Base-by-base conservation (phyloP, 2,797 vertebrate genomes). In the Hoplostethus mediterraneus region DNA sequence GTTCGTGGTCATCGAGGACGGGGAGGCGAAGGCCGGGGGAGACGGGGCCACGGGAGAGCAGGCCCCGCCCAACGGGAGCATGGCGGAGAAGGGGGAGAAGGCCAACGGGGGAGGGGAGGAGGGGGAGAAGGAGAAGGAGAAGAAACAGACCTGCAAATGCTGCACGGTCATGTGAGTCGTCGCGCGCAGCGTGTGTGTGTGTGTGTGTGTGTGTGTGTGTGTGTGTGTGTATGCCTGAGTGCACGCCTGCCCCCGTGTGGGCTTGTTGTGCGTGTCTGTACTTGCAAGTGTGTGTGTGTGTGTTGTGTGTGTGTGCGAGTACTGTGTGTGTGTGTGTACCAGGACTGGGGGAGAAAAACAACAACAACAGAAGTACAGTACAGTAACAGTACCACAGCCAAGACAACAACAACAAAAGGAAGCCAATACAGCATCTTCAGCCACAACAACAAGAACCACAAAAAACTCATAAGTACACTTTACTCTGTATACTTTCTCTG, bases 131-230 rank as follows among this genome's bases (percentile, higher is more conserved):
- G 93, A 95, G 2, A 95, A 95, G 77, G 87, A 92, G 90, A 98
- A 95, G 95, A 97, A 98, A 93, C 97, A 96, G 90, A 95, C 93
- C 59, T 99, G 97, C 93, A 97, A 97, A 85, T 98, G 97, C 90
- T 98, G 97, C 92, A 95, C 95, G 1, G 89, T 99, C 90, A 98
- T 99, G 97, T 99, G 96, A 98, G 89, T 52, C 67, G 30, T n/a
- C n/a, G n/a, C n/a, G n/a, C n/a, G n/a, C n/a, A n/a, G n/a, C 58
- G 56, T 73, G 44, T 38, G 71, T 67, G 64, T 42, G 61, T 56
- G 63, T 25, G 66, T 57, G 52, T 44, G 66, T 28, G 67, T 33
- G 63, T 28, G 25, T 47, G 40, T 63, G 57, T 51, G 65, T 48
- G 45, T 62, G 78, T 65, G 44, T 14, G 28, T n/a, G 70, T 47